phyloP scores from a whole-genome alignment of 2,113 vertebrate genomes.

The Macquaria australasica region DNA sequence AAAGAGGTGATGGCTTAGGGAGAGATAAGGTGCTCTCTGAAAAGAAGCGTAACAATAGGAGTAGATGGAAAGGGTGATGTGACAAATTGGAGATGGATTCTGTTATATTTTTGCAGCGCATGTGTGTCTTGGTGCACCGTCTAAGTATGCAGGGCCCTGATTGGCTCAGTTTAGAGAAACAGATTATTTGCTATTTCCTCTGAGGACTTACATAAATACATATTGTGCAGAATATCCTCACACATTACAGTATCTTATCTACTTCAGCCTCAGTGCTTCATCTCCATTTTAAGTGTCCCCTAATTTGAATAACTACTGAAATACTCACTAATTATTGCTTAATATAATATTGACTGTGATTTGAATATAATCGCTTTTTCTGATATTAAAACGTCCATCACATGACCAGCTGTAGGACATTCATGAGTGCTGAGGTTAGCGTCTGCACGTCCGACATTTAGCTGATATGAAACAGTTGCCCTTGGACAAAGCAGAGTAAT shows the following conservation, averaged over 20 bases:
- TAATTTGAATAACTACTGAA: conserved; percentile 42
- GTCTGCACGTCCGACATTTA: conserved; percentile 58
- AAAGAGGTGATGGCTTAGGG: conserved; percentile 55
- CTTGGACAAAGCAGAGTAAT: conserved; percentile 80
- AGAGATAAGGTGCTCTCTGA: conserved; percentile 46
- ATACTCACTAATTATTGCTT: conserved; percentile 57
- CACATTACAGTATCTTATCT: conserved; percentile 41
- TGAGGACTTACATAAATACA: conserved; percentile 49
- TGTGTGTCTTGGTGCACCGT: background rate
- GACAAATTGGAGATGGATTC: conserved; percentile 45
- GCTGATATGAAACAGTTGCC: conserved; percentile 81
- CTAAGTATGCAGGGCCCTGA: background rate
- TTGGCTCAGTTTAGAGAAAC: conserved; percentile 26
- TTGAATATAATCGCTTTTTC: conserved; percentile 49
- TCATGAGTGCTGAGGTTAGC: conserved; percentile 59
- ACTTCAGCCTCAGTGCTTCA: conserved; percentile 42
- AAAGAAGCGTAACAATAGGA: conserved; percentile 49
- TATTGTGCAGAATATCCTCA: conserved; percentile 43
- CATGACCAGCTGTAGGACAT: conserved; percentile 58
- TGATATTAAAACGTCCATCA: conserved; percentile 69
- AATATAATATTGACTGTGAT: conserved; percentile 55
- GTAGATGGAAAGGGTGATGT: conserved; percentile 47
- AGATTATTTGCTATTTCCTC: conserved; percentile 17
- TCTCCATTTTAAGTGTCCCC: conserved; percentile 46
- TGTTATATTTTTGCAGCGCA: background rate